Evolutionary conservation across 2,113 vertebrate species (phyloP).

Genomic region (Cryptomyrus ogoouensis): DNA sequence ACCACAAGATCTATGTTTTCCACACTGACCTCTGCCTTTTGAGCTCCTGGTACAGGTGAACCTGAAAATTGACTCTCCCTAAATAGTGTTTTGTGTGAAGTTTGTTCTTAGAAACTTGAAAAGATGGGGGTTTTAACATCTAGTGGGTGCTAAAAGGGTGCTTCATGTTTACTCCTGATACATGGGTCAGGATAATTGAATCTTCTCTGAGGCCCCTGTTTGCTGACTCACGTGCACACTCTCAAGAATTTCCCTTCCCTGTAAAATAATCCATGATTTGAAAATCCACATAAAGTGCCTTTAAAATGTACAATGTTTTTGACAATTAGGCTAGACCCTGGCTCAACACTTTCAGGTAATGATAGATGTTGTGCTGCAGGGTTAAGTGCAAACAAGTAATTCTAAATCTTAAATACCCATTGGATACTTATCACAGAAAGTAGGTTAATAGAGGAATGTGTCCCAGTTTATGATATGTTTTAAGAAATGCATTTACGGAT

Average conservation of each 20-base stretch:
- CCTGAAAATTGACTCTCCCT: not conserved
- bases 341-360: not conserved
- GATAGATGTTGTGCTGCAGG: not conserved
- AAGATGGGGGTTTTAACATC: not conserved
- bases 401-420: not conserved
- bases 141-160: not conserved
- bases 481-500: not conserved
- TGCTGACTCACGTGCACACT: not conserved
- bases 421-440: not conserved
- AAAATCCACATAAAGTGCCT: not conserved
- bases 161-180: not conserved
- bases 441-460: not conserved
- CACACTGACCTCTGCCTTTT: not conserved
- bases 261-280: not conserved
- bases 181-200: not conserved
- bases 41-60: not conserved
- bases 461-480: not conserved
- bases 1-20: not conserved
- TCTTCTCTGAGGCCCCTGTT: not conserved
- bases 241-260: not conserved
- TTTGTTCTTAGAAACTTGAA: not conserved
- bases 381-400: not conserved
- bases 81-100: not conserved
- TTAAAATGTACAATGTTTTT: not conserved
- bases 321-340: not conserved